phyloP scores from a whole-genome alignment of 2,797 vertebrate genomes.

The Phyllotis vaccarum region DNA sequence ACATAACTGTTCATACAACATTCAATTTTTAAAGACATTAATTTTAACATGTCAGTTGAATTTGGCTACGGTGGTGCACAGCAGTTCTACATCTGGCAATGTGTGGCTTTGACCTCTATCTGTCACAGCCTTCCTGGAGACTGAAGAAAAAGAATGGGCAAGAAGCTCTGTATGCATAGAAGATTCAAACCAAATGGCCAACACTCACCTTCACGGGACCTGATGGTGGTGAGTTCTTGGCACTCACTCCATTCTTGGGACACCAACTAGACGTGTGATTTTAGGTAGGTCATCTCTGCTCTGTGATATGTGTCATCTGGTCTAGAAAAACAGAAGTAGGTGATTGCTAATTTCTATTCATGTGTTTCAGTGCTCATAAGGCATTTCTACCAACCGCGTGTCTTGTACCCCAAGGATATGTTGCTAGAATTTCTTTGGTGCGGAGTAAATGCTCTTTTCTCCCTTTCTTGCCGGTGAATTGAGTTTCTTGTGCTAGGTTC shows the following conservation, averaged over 20 bases:
- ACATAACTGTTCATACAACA: background rate
- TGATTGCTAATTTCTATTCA: background rate
- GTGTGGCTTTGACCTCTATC: background rate
- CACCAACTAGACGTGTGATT: background rate
- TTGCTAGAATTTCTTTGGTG: slow-evolving; percentile 70
- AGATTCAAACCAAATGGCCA: background rate
- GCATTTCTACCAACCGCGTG: background rate
- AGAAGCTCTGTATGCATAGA: background rate
- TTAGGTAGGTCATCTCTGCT: background rate
- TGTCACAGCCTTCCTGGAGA: background rate
- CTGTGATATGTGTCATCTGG: background rate
- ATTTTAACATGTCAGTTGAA: slow-evolving; percentile 31
- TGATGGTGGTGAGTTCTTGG: background rate
- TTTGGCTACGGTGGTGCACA: background rate
- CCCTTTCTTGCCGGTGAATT: slow-evolving; percentile 54
- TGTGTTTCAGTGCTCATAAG: background rate
- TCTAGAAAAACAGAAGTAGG: background rate
- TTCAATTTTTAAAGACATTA: background rate
- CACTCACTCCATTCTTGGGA: background rate
- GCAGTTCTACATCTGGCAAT: background rate
- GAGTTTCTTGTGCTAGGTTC: slow-evolving; percentile 50
- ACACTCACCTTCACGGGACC: background rate
- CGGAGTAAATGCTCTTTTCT: slow-evolving; percentile 55
- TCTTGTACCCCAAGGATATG: background rate
- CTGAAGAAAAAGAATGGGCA: background rate